These are phyloP conservation scores for Actinia tenebrosa DNA, from an alignment of 64 coral and sea anemone genomes.

Conservation along the genomic window DNA sequence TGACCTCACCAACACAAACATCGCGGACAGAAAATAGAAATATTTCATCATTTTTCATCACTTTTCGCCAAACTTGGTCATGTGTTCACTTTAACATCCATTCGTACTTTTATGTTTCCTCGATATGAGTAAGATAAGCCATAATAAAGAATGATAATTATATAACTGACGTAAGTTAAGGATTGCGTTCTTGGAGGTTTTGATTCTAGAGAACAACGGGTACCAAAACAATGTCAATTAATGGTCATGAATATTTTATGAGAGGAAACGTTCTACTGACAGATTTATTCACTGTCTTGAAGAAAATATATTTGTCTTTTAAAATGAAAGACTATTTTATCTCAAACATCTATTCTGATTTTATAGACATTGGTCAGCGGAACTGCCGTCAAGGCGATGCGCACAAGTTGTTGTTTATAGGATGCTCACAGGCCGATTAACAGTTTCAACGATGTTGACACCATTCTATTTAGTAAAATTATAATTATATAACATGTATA, in stretches of 20 bases:
- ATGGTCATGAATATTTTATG: not conserved
- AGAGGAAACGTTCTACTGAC: not conserved
- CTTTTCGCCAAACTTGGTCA: not conserved
- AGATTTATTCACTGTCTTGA: not conserved
- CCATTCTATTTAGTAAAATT: too few relatives aligned
- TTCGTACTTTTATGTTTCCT: not conserved
- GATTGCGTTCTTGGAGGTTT: not conserved
- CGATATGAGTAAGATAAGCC: not conserved
- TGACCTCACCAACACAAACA: not conserved
- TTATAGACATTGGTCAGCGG: too few relatives aligned
- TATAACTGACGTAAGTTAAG: not conserved
- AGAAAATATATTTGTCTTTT: too few relatives aligned
- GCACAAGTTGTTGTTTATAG: too few relatives aligned
- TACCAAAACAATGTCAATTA: not conserved
- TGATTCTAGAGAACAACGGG: not conserved
- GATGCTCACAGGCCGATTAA: too few relatives aligned
- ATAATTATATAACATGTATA: too few relatives aligned
- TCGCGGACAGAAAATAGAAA: not conserved
- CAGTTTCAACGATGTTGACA: too few relatives aligned
- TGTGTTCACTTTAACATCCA: not conserved
- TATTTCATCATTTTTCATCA: slow-evolving; percentile 16
- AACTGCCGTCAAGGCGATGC: too few relatives aligned
- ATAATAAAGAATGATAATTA: not conserved
- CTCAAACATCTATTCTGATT: too few relatives aligned
- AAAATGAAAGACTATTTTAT: too few relatives aligned